These are phyloP conservation scores for Ips typographus DNA, from an alignment of 1,140 invertebrate genomes.

Conservation along the genomic window DNA sequence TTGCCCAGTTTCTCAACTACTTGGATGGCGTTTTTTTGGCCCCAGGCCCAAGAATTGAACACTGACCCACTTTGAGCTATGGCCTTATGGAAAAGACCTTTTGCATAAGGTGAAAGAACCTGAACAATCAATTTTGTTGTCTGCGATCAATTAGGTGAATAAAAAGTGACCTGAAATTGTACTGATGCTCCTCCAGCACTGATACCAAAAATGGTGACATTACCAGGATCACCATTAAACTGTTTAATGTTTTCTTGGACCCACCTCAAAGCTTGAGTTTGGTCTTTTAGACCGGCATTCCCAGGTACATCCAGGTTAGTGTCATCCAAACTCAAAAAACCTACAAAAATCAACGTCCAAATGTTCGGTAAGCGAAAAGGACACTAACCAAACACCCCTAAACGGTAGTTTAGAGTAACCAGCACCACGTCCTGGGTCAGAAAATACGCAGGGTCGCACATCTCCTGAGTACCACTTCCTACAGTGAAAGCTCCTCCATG, in stretches of 20 bases:
- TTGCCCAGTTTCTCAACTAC: slow-evolving; percentile 45
- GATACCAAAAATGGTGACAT: slow-evolving; percentile 63
- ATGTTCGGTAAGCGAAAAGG: too few species aligned
- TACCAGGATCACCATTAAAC: slow-evolving; percentile 62
- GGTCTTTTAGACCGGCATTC: slow-evolving; percentile 66
- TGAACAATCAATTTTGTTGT: slow-evolving; percentile 40
- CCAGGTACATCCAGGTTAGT: slow-evolving; percentile 53
- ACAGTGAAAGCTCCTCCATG: slow-evolving; percentile 64
- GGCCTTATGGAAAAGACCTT: slow-evolving; percentile 62
- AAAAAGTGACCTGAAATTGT: slow-evolving; percentile 44
- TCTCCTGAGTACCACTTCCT: slow-evolving; percentile 57
- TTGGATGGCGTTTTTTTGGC: slow-evolving; percentile 46
- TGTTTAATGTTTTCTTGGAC: slow-evolving; percentile 59
- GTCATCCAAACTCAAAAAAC: slow-evolving; percentile 57
- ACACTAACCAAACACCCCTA: slow-evolving; percentile 53
- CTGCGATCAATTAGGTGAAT: background rate
- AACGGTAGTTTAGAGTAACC: slow-evolving; percentile 55
- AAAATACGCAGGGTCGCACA: slow-evolving; percentile 63
- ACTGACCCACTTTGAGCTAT: slow-evolving; percentile 65
- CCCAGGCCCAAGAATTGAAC: slow-evolving; percentile 55
- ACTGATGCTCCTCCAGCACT: slow-evolving; percentile 60
- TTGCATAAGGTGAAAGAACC: slow-evolving; percentile 58
- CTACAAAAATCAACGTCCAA: slow-evolving; percentile 37
- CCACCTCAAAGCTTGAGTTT: slow-evolving; percentile 62
- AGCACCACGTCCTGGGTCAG: slow-evolving; percentile 58